phyloP scores from a whole-genome alignment of 2,888 invertebrate species.

The Clivina fossor region DNA sequence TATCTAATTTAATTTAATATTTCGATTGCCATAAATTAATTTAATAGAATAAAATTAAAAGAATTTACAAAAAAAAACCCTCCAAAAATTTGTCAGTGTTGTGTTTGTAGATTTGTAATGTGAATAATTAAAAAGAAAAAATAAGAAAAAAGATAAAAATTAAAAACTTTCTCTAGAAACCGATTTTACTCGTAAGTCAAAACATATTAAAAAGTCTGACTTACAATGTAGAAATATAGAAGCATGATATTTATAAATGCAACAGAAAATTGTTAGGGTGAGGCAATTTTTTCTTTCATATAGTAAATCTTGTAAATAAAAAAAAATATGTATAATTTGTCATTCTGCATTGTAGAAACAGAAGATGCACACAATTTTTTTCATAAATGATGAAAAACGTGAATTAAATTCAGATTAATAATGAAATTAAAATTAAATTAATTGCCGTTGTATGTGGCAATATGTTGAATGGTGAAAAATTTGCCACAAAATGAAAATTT shows the following conservation, averaged over 20 bases:
- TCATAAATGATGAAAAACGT: no score
- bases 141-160: constrained; percentile 17
- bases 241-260: constrained; percentile 17
- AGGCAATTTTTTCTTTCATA: neutral
- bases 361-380: no score
- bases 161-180: constrained; percentile 32
- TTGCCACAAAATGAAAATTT: no score
- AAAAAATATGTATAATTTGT: no score
- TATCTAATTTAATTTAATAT: constrained; percentile 2
- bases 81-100: constrained; percentile 26
- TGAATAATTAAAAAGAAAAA: constrained; percentile 23
- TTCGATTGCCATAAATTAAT: constrained; percentile 31
- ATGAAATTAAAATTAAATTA: no score
- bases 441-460: no score
- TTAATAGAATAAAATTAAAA: constrained; percentile 21
- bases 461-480: no score
- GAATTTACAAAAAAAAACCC: constrained; percentile 18
- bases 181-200: constrained; percentile 25
- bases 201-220: constrained; percentile 1
- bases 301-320: constrained; percentile 30
- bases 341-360: no score
- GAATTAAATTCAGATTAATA: no score
- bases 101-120: constrained; percentile 31
- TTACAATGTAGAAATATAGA: constrained; percentile 27
- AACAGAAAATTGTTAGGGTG: constrained; percentile 9